Evolutionary conservation across 1,140 invertebrate species (phyloP).

Genomic region (Brachionus sp.): DNA sequence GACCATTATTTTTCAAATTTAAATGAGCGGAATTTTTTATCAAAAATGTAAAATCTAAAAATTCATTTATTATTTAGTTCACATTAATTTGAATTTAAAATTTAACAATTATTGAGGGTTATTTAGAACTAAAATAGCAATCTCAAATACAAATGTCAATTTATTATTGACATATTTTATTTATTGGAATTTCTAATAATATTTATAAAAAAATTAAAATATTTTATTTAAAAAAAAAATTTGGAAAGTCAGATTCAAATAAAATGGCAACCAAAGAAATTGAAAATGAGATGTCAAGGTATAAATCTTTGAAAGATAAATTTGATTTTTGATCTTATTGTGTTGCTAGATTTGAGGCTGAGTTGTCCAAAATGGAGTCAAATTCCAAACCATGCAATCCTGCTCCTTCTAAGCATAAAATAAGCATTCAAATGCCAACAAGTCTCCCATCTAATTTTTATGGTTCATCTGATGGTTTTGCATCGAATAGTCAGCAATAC

Average conservation of each 20-base stretch:
- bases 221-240: too few relatives aligned
- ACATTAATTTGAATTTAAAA: too few relatives aligned
- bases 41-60: too few relatives aligned
- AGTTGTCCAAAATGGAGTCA: not conserved
- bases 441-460: not conserved
- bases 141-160: too few relatives aligned
- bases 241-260: not conserved
- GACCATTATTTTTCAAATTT: too few relatives aligned
- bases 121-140: too few relatives aligned
- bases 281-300: constrained; percentile 25
- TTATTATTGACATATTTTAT: too few relatives aligned
- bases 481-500: not conserved
- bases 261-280: constrained; percentile 24
- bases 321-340: not conserved
- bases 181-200: too few relatives aligned
- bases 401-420: constrained; percentile 13
- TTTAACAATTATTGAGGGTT: too few relatives aligned
- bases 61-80: too few relatives aligned
- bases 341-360: constrained; percentile 3
- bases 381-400: not conserved
- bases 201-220: too few relatives aligned
- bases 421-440: constrained; percentile 41
- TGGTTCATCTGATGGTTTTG: not conserved
- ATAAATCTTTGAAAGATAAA: not conserved
- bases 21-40: too few relatives aligned